Evolutionary conservation across 30 jellyfish, hydroid and myxozoan genomes (phyloP), one percentile per base, ranked within the genome.

Genomic region (Clytia hemisphaerica): DNA sequence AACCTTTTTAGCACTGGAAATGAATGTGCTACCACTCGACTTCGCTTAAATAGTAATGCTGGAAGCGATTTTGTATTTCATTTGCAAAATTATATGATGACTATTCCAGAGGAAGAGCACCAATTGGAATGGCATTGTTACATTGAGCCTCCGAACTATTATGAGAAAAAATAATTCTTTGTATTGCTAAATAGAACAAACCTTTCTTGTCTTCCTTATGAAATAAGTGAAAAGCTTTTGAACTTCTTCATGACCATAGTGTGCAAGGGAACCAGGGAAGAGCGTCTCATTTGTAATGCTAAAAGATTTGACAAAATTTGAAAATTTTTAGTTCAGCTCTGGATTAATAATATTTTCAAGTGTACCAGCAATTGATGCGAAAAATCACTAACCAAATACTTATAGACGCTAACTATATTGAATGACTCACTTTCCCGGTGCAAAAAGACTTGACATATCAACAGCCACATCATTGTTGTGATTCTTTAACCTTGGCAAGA

Each of bases 361-460:
- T n/a, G n/a, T n/a, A n/a, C n/a, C n/a, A n/a, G n/a, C n/a, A n/a
- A n/a, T n/a, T n/a, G n/a, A n/a, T n/a, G n/a, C n/a, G n/a, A n/a
- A n/a, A n/a, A n/a, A n/a, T n/a, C n/a, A n/a, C n/a, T n/a, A n/a
- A n/a, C n/a, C n/a, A n/a, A n/a, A n/a, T n/a, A n/a, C n/a, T n/a
- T n/a, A n/a, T n/a, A n/a, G n/a, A n/a, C n/a, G n/a, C n/a, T n/a
- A n/a, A n/a, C n/a, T n/a, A n/a, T n/a, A n/a, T n/a, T n/a, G n/a
- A n/a, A n/a, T n/a, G n/a, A 34, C 96, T 65, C 59, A 86, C 96
- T 86, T 78, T 86, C 96, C 96, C 51, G 55, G 72, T 1, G 85
- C 84, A 66, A 86, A 86, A 12, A 86, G 69, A 68, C 45, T 44
- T 26, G 31, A 46, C 92, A 86, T 72, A 37, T 86, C 83, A 37